Evolutionary conservation across 1,140 invertebrate species (phyloP).

Genomic region (Dreissena polymorpha): DNA sequence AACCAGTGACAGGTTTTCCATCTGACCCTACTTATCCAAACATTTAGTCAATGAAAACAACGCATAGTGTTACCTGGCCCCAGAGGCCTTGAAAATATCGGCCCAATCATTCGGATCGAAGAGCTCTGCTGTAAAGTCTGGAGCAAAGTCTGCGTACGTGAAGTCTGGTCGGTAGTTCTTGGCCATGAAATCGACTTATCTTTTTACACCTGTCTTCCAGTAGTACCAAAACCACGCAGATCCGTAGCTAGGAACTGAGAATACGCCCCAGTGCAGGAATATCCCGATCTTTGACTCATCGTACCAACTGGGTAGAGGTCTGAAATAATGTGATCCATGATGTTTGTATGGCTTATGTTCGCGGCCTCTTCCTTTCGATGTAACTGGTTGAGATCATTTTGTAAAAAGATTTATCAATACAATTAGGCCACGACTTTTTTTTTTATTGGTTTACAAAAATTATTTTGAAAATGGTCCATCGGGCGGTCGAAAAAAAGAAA

Average conservation of each 20-base stretch:
- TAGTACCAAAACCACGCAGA: slow-evolving; percentile 70
- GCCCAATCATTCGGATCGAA: slow-evolving; percentile 63
- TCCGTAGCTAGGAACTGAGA: slow-evolving; percentile 72
- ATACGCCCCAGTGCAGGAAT: slow-evolving; percentile 77
- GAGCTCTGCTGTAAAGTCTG: slow-evolving; percentile 65
- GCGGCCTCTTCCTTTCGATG: too few species aligned
- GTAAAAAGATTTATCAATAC: too few species aligned
- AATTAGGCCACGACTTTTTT: too few species aligned
- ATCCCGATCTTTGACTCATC: slow-evolving; percentile 80
- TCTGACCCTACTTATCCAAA: too few species aligned
- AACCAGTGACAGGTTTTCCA: too few species aligned
- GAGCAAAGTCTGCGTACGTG: slow-evolving; percentile 70
- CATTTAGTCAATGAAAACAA: too few species aligned
- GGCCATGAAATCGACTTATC: slow-evolving; percentile 67
- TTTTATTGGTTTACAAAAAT: too few species aligned
- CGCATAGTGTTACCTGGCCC: slow-evolving; percentile 56
- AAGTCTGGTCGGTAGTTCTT: slow-evolving; percentile 70
- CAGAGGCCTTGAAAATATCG: slow-evolving; percentile 59
- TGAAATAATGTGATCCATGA: too few species aligned
- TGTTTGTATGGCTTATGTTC: too few species aligned
- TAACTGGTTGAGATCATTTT: too few species aligned
- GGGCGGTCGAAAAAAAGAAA: too few species aligned
- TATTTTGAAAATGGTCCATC: too few species aligned
- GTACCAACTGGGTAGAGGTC: slow-evolving; percentile 77
- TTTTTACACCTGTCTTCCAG: slow-evolving; percentile 62